Evolutionary conservation across 2,113 vertebrate species (phyloP), one percentile per base, ranked within the genome.

Genomic region (Rhagologus leucostigma): DNA sequence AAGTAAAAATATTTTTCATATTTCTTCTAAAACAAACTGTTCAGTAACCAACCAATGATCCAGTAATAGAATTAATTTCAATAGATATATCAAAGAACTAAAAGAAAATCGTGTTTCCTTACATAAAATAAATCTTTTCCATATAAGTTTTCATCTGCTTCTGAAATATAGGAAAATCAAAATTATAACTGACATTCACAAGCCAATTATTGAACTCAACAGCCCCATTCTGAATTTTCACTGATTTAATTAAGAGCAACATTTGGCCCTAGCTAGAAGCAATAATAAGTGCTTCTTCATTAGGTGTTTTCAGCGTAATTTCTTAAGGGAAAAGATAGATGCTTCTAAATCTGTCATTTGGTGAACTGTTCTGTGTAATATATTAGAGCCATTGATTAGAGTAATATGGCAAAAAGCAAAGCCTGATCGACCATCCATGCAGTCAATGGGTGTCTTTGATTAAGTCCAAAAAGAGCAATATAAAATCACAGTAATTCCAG

Each of bases 341-440:
- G 96, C 83, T 93, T 96, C 89, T 95, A 92, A 95, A 98, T 90
- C 94, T 98, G 86, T 81, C 96, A 93, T 93, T 97, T 97, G 96
- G 88, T 96, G 96, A 97, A 94, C 93, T 86, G 95, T 85, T 97
- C 95, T 76, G 9, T 93, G 93, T 96, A 97, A 98, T 97, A 91
- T 97, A 97, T 97, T 97, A 97, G 96, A 96, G 97, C 90, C 96
- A 97, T 97, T 98, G 97, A 97, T 94, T 96, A 96, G 96, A 95
- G 85, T 53, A 96, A 98, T 96, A 96, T 89, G 92, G 93, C 93
- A 95, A 95, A 97, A 97, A 98, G 96, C 96, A 97, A 97, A 98
- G 97, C 82, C 94, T 93, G 95, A 95, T 96, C 1, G 49, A 95
- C 95, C 77, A 92, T 78, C 88, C 86, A 82, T 92, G 96, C 79